Percentiles rank a stretch among this genome's conserved stretches.
Conservation (phyloP, 2,113 vertebrate genomes). For the Cromileptes altivelis region DNA sequence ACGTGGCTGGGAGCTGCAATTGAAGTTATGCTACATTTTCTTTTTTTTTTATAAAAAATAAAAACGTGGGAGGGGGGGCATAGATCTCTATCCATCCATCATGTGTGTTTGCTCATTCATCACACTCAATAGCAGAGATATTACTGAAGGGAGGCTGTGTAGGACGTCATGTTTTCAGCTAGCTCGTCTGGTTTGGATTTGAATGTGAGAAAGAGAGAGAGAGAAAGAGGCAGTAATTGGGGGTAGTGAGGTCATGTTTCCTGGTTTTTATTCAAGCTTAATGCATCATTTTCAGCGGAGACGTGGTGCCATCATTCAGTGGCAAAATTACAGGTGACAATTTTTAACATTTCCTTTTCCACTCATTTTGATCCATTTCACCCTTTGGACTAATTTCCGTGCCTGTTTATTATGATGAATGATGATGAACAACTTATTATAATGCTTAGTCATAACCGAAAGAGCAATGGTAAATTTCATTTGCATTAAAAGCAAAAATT, state of each 20-base stretch:
- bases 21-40: neutral
- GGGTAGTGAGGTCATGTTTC: neutral
- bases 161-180: neutral
- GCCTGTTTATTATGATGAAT: neutral
- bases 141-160: neutral
- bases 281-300: conserved; percentile 12
- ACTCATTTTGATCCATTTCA: conserved; percentile 11
- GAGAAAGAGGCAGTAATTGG: neutral
- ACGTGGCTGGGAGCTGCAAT: neutral
- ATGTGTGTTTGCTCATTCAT: conserved; percentile 20
- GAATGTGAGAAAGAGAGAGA: neutral
- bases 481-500: conserved; percentile 23
- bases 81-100: neutral
- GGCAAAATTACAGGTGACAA: conserved; percentile 23
- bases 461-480: neutral
- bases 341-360: neutral
- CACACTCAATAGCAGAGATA: neutral
- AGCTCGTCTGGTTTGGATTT: neutral
- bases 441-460: neutral
- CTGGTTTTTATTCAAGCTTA: neutral
- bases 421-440: conserved; percentile 12
- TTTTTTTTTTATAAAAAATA: neutral
- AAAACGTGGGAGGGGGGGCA: neutral
- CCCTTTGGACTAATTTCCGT: neutral
- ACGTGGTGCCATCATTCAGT: conserved; percentile 1